Conservation (phyloP, 2,888 invertebrate species). For the Himalopsyche japonica region DNA sequence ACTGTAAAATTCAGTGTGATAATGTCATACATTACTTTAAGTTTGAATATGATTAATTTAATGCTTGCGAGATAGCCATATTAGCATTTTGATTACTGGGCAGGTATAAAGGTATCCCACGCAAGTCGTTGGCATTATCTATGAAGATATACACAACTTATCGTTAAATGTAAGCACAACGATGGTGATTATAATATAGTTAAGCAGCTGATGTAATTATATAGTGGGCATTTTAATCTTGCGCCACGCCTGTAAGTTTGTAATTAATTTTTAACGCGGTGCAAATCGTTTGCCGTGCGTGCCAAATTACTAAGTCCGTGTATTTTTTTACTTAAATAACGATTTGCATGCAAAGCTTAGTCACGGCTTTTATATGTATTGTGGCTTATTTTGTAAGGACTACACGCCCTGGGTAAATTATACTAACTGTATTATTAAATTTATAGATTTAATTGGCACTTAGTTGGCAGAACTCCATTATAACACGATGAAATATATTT, state of each 20-base stretch:
- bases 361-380: neutral
- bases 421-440: no score
- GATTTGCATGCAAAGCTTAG: neutral
- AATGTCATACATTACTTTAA: no score
- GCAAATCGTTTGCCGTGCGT: slow-evolving; percentile 27
- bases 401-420: no score
- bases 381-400: neutral
- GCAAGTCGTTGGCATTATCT: neutral
- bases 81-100: neutral
- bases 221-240: slow-evolving; percentile 14
- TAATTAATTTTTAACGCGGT: slow-evolving; percentile 28
- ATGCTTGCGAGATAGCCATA: neutral
- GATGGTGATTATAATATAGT: slow-evolving; percentile 18
- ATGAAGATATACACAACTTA: neutral
- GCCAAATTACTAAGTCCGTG: neutral
- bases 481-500: no score
- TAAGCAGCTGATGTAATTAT: slow-evolving; percentile 9
- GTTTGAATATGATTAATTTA: neutral
- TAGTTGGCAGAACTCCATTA: no score
- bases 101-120: neutral
- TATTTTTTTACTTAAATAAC: neutral
- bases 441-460: no score
- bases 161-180: neutral
- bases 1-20: no score
- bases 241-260: slow-evolving; percentile 9